These are phyloP conservation scores for Oscheius sp. DNA, from an alignment of 2,888 invertebrate genomes.

Conservation along the genomic window DNA sequence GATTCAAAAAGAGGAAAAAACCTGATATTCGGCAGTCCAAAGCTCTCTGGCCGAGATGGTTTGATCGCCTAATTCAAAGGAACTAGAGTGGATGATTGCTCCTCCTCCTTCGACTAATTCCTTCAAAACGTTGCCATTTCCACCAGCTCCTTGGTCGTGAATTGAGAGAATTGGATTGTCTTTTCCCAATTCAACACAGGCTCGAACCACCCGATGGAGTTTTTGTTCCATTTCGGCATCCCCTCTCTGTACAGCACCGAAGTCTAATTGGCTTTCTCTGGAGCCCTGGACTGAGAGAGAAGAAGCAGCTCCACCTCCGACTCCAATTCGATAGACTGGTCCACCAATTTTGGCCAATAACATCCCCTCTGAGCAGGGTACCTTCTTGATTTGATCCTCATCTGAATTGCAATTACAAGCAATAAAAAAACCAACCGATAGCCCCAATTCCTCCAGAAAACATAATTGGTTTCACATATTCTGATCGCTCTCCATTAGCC, in stretches of 20 bases:
- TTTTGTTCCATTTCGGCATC: conserved; percentile 99
- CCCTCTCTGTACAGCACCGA: conserved; percentile 92
- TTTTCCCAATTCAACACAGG: conserved; percentile 82
- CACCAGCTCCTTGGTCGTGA: conserved; percentile 99
- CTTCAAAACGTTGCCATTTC: conserved; percentile 88
- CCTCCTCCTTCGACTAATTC: conserved; percentile 87
- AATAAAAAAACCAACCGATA: conserved; percentile 78
- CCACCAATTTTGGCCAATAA: conserved; percentile 93
- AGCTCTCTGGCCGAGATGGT: conserved; percentile 90
- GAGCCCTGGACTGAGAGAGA: conserved; percentile 82
- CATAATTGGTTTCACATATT: conserved; percentile 98
- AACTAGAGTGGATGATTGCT: conserved; percentile 85
- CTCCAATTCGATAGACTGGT: conserved; percentile 95
- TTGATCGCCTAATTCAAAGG: conserved; percentile 90
- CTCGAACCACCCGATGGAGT: conserved; percentile 88
- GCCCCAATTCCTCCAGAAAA: conserved; percentile 94
- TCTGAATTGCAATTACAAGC: conserved; percentile 33
- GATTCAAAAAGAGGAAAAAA: neutral
- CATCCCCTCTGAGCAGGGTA: conserved; percentile 67
- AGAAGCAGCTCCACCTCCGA: conserved; percentile 97
- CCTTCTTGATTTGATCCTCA: conserved; percentile 44
- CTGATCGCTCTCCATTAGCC: conserved; percentile 74
- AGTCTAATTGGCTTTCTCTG: conserved; percentile 81
- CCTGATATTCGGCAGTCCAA: conserved; percentile 95
- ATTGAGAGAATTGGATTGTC: conserved; percentile 91